Percentiles rank a stretch among this genome's conserved stretches.
phyloP scores from a whole-genome alignment of 2,888 invertebrate genomes.

The Callinectes sapidus region DNA sequence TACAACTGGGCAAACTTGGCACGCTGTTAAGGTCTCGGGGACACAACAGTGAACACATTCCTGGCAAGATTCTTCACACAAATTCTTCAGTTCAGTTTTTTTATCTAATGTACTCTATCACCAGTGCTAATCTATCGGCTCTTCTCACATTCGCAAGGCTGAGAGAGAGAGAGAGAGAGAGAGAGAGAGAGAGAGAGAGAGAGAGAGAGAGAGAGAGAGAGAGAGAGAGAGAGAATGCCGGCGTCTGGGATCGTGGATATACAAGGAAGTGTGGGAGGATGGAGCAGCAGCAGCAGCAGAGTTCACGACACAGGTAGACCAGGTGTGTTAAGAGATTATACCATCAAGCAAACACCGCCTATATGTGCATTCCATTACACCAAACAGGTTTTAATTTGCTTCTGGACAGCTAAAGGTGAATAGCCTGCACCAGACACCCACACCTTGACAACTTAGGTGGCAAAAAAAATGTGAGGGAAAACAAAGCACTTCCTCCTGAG shows the following conservation, averaged over 20 bases:
- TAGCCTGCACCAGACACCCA: conserved; percentile 34
- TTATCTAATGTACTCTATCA: background rate
- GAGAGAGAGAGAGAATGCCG: conserved; percentile 37
- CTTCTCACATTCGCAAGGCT: background rate
- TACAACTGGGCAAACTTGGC: background rate
- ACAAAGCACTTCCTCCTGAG: background rate
- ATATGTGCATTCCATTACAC: background rate
- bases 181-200: conserved; percentile 15
- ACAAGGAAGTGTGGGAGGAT: background rate
- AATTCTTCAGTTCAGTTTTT: background rate
- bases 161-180: conserved; percentile 31
- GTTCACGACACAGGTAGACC: background rate
- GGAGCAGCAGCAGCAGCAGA: background rate
- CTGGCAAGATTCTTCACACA: background rate
- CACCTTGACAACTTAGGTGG: conserved; percentile 6
- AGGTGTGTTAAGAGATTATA: background rate
- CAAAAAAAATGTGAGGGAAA: background rate
- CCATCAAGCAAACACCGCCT: background rate
- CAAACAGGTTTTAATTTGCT: background rate
- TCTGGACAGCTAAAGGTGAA: background rate
- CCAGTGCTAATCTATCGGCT: background rate
- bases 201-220: conserved; percentile 42
- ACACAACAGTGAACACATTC: background rate
- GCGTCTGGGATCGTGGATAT: background rate
- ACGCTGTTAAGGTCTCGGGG: conserved; percentile 15